phyloP scores from a whole-genome alignment of 2,888 invertebrate genomes.

The Cryptocheilus praepositus region DNA sequence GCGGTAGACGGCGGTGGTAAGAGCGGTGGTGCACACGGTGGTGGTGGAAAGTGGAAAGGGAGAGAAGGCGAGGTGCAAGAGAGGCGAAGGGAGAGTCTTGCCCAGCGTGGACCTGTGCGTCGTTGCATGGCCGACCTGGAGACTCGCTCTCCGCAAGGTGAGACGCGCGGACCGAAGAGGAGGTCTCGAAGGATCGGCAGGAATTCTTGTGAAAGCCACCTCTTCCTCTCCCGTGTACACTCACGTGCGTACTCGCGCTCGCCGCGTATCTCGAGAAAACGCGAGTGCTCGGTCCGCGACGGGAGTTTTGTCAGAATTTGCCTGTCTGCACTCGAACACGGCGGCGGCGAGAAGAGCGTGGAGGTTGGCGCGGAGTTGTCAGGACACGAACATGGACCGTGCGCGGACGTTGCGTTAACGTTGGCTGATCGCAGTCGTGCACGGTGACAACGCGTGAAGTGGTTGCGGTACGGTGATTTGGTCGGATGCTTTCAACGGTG shows the following conservation, averaged over 20 bases:
- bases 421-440: too few species aligned
- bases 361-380: too few species aligned
- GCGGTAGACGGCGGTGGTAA: constrained; percentile 7
- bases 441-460: too few species aligned
- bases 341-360: too few species aligned
- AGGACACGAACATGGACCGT: too few species aligned
- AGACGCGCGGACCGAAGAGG: constrained; percentile 70
- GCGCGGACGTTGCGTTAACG: too few species aligned
- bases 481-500: too few species aligned
- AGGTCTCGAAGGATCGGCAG: constrained; percentile 55
- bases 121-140: constrained; percentile 70
- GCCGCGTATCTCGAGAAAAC: neutral
- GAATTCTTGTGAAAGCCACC: constrained; percentile 58
- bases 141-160: constrained; percentile 75
- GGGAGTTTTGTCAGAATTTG: neutral
- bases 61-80: constrained; percentile 37
- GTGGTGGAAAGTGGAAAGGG: constrained; percentile 51
- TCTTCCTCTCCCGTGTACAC: constrained; percentile 47
- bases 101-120: constrained; percentile 71
- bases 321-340: too few species aligned
- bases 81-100: constrained; percentile 46
- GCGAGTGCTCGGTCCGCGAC: neutral
- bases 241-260: constrained; percentile 30
- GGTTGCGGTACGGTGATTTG: too few species aligned
- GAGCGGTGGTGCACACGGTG: constrained; percentile 29